A percentile compares a stretch with the other conserved stretches of the same genome.
Conservation (phyloP, 2,797 vertebrate species). For the Typhlichthys subterraneus region DNA sequence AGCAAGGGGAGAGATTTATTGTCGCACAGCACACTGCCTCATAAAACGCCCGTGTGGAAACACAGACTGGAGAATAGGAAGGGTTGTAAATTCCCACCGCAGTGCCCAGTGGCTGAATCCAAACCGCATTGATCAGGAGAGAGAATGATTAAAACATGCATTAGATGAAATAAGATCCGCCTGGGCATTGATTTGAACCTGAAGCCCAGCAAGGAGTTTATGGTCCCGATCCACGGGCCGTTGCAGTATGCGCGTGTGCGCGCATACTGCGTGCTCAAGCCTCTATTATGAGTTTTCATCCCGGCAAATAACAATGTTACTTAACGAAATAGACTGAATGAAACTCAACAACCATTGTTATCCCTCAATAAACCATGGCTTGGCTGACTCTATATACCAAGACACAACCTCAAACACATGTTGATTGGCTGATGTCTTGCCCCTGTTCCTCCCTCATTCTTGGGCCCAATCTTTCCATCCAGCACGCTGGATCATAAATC, state of each 20-base stretch:
- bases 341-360: conserved; percentile 57
- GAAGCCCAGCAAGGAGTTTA: conserved; percentile 64
- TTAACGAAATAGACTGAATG: conserved; percentile 62
- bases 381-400: conserved; percentile 42
- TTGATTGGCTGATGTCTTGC: conserved; percentile 52
- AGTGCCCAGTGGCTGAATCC: conserved; percentile 85
- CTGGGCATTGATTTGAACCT: conserved; percentile 90
- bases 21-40: conserved; percentile 77
- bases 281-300: conserved; percentile 58
- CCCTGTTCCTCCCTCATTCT: conserved; percentile 31
- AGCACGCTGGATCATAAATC: conserved; percentile 68
- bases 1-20: conserved; percentile 82
- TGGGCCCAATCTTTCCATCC: conserved; percentile 68
- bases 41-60: conserved; percentile 89
- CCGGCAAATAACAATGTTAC: conserved; percentile 63
- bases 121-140: conserved; percentile 91
- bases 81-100: conserved; percentile 90
- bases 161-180: conserved; percentile 90
- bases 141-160: conserved; percentile 92
- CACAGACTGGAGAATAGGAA: conserved; percentile 68
- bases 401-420: conserved; percentile 39
- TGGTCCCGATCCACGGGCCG: conserved; percentile 46
- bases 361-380: conserved; percentile 53
- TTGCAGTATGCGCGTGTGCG: conserved; percentile 17
- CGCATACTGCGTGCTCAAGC: conserved; percentile 17